Conservation (phyloP, 2,113 vertebrate genomes). For the Girardinichthys multiradiatus region DNA sequence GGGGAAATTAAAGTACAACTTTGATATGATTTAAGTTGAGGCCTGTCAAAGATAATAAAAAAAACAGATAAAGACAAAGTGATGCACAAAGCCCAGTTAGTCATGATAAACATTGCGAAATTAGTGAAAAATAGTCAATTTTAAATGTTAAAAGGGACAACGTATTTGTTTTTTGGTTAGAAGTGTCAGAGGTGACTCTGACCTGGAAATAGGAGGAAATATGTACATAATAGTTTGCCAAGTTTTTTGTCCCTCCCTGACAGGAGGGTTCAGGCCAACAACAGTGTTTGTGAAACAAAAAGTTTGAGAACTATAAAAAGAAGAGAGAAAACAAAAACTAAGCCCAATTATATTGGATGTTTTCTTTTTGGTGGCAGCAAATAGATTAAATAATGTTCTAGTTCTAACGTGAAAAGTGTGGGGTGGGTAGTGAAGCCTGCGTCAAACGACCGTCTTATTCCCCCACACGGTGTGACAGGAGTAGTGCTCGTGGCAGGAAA, state of each 20-base stretch:
- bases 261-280: slow-evolving; percentile 54
- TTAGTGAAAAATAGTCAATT: slow-evolving; percentile 75
- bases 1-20: slow-evolving; percentile 76
- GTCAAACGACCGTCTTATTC: slow-evolving; percentile 45
- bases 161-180: slow-evolving; percentile 93
- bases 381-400: slow-evolving; percentile 77
- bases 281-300: slow-evolving; percentile 49
- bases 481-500: slow-evolving; percentile 59
- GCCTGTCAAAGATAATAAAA: slow-evolving; percentile 83
- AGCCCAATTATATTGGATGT: slow-evolving; percentile 65
- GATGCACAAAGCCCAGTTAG: slow-evolving; percentile 75
- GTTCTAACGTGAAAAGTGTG: slow-evolving; percentile 57
- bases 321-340: slow-evolving; percentile 33
- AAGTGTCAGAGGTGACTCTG: slow-evolving; percentile 90
- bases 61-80: slow-evolving; percentile 68
- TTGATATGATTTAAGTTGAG: slow-evolving; percentile 90
- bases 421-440: slow-evolving; percentile 53
- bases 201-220: slow-evolving; percentile 76
- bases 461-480: slow-evolving; percentile 43
- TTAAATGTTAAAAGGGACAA: slow-evolving; percentile 66
- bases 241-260: slow-evolving; percentile 49
- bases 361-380: slow-evolving; percentile 84
- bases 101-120: slow-evolving; percentile 73
- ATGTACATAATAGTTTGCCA: slow-evolving; percentile 45
- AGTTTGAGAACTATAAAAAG: slow-evolving; percentile 21